phyloP scores from a whole-genome alignment of 2,888 invertebrate species.

The Acleris cristana region DNA sequence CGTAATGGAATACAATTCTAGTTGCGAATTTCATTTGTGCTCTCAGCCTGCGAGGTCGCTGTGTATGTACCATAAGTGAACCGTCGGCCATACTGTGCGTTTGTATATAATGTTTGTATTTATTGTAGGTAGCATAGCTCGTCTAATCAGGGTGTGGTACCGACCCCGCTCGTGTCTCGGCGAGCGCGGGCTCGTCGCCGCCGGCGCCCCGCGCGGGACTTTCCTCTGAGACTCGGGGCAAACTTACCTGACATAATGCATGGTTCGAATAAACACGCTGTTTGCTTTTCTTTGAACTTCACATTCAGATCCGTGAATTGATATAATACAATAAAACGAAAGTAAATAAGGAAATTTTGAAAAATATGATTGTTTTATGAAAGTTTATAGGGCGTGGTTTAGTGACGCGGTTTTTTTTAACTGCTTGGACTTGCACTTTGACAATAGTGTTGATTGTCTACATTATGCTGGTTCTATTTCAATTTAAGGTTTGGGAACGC shows the following conservation, averaged over 20 bases:
- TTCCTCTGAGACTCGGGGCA: conserved; percentile 15
- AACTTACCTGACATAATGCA: conserved; percentile 26
- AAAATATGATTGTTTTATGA: too few species aligned
- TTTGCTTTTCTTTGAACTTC: conserved; percentile 28
- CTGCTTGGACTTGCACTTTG: too few species aligned
- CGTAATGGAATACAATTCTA: conserved; percentile 14
- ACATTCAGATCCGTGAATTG: neutral
- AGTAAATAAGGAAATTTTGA: too few species aligned
- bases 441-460: too few species aligned
- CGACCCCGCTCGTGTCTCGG: conserved; percentile 18
- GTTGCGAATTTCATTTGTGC: conserved; percentile 11
- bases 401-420: too few species aligned
- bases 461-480: too few species aligned
- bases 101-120: conserved; percentile 6
- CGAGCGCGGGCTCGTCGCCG: conserved; percentile 14
- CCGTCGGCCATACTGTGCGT: conserved; percentile 2
- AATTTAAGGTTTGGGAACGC: too few species aligned
- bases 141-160: conserved; percentile 32
- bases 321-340: too few species aligned
- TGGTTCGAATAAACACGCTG: conserved; percentile 26
- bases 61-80: neutral
- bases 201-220: conserved; percentile 28
- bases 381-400: too few species aligned
- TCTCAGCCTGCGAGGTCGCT: neutral
- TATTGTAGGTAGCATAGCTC: conserved; percentile 7